A percentile compares a stretch with the other conserved stretches of the same genome.
phyloP scores from a whole-genome alignment of 1,140 invertebrate species.

The Drosophila ercepeae region DNA sequence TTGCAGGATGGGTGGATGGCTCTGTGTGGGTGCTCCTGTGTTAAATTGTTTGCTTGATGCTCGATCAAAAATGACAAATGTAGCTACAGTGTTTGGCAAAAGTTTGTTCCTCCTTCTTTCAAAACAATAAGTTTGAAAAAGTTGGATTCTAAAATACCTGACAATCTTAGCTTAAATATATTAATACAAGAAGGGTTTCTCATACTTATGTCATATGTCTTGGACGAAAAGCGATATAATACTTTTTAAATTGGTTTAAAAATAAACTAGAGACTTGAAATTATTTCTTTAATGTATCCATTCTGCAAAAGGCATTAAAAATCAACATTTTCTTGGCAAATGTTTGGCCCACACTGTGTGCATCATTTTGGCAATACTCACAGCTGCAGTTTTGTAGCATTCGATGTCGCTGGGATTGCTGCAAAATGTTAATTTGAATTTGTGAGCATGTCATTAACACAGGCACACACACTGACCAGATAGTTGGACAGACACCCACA shows the following conservation, averaged over 20 bases:
- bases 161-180: too few species aligned
- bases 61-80: constrained; percentile 83
- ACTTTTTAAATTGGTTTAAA: too few species aligned
- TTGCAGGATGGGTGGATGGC: constrained; percentile 7
- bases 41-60: constrained; percentile 83
- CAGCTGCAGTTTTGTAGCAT: constrained; percentile 32
- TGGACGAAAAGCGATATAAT: too few species aligned
- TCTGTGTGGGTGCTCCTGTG: constrained; percentile 44
- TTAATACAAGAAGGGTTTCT: too few species aligned
- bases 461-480: constrained; percentile 33
- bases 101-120: constrained; percentile 12
- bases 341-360: constrained; percentile 39
- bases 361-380: constrained; percentile 45
- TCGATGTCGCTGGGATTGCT: constrained; percentile 70
- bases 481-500: too few species aligned
- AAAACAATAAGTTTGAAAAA: not conserved
- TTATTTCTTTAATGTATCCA: too few species aligned
- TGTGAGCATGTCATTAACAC: constrained; percentile 83
- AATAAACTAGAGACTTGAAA: too few species aligned
- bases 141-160: too few species aligned
- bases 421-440: constrained; percentile 82
- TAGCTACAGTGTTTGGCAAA: constrained; percentile 53
- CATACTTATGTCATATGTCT: too few species aligned
- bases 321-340: not conserved
- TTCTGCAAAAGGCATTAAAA: not conserved